These are phyloP conservation scores for Oscarella lobularis DNA, from an alignment of 37 sponge, comb jelly and placozoan species.

Conservation along the genomic window DNA sequence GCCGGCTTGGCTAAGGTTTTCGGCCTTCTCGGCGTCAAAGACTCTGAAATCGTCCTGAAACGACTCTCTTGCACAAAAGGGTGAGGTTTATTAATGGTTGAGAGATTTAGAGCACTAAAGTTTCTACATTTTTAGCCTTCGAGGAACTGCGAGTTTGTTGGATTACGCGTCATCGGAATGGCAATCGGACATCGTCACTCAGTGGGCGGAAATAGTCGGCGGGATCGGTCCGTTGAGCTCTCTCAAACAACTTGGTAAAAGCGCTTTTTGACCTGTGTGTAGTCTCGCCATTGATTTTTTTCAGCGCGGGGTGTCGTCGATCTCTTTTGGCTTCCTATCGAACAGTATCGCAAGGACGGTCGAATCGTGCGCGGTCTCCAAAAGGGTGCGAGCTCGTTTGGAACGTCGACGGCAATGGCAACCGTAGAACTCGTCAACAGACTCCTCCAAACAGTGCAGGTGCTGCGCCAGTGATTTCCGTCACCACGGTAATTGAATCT, in stretches of 20 bases:
- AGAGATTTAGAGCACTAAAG: slow-evolving; percentile 21
- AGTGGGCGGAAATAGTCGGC: slow-evolving; percentile 63
- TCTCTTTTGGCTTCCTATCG: slow-evolving; percentile 79
- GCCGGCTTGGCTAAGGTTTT: slow-evolving; percentile 73
- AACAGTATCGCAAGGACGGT: slow-evolving; percentile 95
- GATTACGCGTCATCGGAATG: too few species aligned
- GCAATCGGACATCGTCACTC: too few species aligned
- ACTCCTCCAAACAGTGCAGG: slow-evolving; percentile 62
- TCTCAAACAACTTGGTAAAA: slow-evolving; percentile 49
- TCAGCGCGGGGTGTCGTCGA: slow-evolving; percentile 71
- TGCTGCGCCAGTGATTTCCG: not conserved
- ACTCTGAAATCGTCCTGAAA: slow-evolving; percentile 71
- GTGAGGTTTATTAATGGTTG: slow-evolving; percentile 19
- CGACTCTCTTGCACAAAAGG: slow-evolving; percentile 57
- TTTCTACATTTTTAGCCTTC: too few species aligned
- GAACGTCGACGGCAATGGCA: slow-evolving; percentile 76
- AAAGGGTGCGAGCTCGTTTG: slow-evolving; percentile 76
- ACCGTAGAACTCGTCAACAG: slow-evolving; percentile 70
- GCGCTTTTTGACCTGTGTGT: not conserved
- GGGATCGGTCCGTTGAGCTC: slow-evolving; percentile 89
- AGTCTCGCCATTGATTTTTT: slow-evolving; percentile 1
- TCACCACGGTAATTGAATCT: not conserved
- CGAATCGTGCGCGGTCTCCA: slow-evolving; percentile 83
- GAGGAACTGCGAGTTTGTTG: too few species aligned
- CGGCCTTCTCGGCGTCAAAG: slow-evolving; percentile 73